Evolutionary conservation across 2,797 vertebrate genomes (phyloP).

Genomic region (Botia kubotai): DNA sequence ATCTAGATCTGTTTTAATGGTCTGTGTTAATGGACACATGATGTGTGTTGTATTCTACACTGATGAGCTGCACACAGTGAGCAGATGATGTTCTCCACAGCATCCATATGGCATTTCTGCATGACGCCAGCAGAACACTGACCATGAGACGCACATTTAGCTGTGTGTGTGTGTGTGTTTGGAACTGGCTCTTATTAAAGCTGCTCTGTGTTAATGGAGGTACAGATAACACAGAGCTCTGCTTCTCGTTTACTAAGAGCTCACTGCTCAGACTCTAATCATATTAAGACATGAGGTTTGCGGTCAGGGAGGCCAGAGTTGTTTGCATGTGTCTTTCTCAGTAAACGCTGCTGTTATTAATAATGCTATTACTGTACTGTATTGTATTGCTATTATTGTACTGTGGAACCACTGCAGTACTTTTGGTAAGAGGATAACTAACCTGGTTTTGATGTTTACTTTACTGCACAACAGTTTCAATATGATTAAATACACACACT

Average conservation of each 20-base stretch:
- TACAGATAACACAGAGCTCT: neutral
- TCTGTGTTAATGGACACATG: constrained; percentile 29
- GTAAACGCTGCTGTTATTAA: constrained; percentile 28
- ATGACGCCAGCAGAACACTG: constrained; percentile 15
- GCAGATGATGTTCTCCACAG: constrained; percentile 6
- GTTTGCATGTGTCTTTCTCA: neutral
- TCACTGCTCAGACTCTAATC: constrained; percentile 4
- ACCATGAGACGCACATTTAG: constrained; percentile 10
- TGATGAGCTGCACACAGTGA: constrained; percentile 9
- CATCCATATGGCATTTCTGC: constrained; percentile 46
- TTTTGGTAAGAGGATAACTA: neutral
- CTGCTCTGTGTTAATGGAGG: neutral
- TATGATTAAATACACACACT: neutral
- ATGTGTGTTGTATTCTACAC: constrained; percentile 25
- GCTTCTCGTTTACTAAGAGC: neutral
- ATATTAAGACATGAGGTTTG: neutral
- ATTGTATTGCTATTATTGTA: neutral
- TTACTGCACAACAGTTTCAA: neutral
- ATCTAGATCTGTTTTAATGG: neutral
- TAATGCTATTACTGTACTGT: too few species aligned
- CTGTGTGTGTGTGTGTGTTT: neutral
- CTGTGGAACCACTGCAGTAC: neutral
- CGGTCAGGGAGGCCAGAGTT: constrained; percentile 8
- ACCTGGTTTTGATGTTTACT: neutral
- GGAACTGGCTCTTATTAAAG: neutral